These are phyloP conservation scores for Syngnathus typhle DNA, from an alignment of 2,113 vertebrate species.

Conservation along the genomic window DNA sequence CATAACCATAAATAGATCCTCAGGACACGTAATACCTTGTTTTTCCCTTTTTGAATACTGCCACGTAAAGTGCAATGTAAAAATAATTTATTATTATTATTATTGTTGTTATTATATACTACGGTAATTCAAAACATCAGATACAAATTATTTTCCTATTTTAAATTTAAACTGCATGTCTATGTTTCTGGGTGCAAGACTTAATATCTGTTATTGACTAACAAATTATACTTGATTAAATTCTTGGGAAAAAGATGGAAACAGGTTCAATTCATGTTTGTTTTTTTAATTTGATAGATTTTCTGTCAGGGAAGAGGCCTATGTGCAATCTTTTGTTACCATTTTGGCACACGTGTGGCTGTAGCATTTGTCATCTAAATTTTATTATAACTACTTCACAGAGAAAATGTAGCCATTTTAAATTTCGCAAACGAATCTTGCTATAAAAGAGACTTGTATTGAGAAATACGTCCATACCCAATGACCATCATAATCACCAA, in stretches of 20 bases:
- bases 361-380: neutral
- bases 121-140: too few species aligned
- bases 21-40: neutral
- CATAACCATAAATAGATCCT: neutral
- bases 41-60: neutral
- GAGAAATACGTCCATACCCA: slow-evolving; percentile 43
- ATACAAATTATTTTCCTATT: too few species aligned
- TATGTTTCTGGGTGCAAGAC: too few species aligned
- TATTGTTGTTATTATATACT: too few species aligned
- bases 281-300: neutral
- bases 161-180: too few species aligned
- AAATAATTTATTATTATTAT: too few species aligned
- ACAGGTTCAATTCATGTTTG: neutral
- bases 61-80: neutral
- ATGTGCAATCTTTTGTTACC: neutral
- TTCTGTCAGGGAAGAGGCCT: neutral
- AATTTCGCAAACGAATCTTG: slow-evolving; percentile 19
- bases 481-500: slow-evolving; percentile 49
- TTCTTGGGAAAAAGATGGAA: neutral
- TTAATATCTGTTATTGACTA: neutral
- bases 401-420: slow-evolving; percentile 19
- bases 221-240: neutral
- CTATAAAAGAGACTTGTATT: slow-evolving; percentile 10
- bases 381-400: neutral
- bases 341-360: neutral